Conservation (phyloP, 2,113 vertebrate species). For the Microtus pennsylvanicus region DNA sequence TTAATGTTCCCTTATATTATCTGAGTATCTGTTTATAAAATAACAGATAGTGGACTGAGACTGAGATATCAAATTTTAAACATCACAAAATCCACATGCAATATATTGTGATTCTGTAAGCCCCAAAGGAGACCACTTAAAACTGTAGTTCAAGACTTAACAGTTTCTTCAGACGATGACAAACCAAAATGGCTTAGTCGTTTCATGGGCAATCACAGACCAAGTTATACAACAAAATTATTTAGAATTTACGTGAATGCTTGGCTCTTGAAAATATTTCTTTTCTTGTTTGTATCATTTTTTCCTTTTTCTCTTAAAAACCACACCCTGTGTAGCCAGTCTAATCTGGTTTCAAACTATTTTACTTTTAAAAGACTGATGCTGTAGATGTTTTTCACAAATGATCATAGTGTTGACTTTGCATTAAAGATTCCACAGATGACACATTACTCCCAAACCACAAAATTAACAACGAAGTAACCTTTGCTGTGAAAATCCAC, state of each 20-base stretch:
- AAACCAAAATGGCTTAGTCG: background rate
- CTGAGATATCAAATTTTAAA: background rate
- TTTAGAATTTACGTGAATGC: background rate
- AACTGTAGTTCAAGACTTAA: background rate
- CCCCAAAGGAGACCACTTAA: background rate
- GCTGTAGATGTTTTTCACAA: background rate
- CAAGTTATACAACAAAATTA: background rate
- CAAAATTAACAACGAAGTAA: background rate
- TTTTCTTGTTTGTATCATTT: slow-evolving; percentile 14
- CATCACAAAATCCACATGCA: background rate
- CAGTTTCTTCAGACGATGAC: background rate
- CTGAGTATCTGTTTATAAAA: background rate
- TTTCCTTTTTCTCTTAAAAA: background rate
- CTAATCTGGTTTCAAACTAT: background rate
- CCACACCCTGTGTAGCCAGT: background rate
- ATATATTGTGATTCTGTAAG: background rate
- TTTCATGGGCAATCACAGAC: background rate
- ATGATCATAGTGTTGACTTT: background rate
- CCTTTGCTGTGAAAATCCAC: background rate
- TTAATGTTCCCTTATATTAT: background rate
- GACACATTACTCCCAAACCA: background rate
- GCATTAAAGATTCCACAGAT: background rate
- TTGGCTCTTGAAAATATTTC: background rate
- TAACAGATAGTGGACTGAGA: background rate
- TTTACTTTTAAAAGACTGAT: background rate